Percentiles rank a stretch among this genome's conserved stretches.
Conservation (phyloP, 2,113 vertebrate genomes). For the Rhagologus leucostigma region DNA sequence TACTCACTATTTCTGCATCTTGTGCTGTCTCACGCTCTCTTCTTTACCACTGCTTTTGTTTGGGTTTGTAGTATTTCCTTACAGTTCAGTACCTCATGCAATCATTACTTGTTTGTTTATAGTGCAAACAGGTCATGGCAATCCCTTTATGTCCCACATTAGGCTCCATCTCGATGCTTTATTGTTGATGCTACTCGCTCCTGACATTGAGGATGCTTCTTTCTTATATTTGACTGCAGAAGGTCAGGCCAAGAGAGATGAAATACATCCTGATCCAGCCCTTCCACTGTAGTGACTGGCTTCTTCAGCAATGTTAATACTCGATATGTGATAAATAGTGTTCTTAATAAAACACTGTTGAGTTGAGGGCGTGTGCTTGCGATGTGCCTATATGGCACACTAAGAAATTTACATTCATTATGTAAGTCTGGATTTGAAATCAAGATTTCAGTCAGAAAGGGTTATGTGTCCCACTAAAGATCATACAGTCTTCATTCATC, state of each 20-base stretch:
- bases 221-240: not conserved
- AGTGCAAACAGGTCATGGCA: not conserved
- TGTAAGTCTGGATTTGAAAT: not conserved
- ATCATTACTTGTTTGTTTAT: not conserved
- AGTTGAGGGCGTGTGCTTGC: accelerated
- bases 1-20: not conserved
- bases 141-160: not conserved
- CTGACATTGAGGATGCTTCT: not conserved
- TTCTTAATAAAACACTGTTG: not conserved
- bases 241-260: not conserved
- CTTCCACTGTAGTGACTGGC: not conserved
- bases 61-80: not conserved
- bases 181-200: not conserved
- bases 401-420: not conserved
- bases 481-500: not conserved
- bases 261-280: not conserved
- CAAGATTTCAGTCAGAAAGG: not conserved
- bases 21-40: not conserved
- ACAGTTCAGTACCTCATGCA: not conserved
- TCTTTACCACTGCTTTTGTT: not conserved
- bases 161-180: not conserved
- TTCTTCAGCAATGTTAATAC: not conserved
- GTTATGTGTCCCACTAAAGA: not conserved
- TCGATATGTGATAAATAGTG: not conserved
- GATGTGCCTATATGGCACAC: not conserved